phyloP scores from a whole-genome alignment of 2,113 vertebrate genomes.

The Ramphastos sulfuratus region DNA sequence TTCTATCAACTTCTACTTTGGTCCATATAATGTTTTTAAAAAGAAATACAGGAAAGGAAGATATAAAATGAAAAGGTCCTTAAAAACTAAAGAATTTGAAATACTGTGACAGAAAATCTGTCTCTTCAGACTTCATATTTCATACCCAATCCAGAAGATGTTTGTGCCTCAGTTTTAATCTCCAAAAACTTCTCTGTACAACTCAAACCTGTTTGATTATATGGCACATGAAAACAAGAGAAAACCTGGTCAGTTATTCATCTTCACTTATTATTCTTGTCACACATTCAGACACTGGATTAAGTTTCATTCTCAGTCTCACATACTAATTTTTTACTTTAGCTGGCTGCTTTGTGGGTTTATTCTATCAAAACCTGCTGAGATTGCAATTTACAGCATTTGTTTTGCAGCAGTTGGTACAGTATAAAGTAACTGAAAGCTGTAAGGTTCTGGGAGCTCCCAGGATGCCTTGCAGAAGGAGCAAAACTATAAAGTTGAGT shows the following conservation, averaged over 20 bases:
- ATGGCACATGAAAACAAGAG: background rate
- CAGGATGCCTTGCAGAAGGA: background rate
- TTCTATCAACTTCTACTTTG: background rate
- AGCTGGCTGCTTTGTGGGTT: background rate
- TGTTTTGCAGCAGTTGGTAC: background rate
- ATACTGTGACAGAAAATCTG: background rate
- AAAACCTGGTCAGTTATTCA: background rate
- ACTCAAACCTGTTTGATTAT: background rate
- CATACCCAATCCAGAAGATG: background rate
- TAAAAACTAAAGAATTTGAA: background rate
- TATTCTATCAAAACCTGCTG: background rate
- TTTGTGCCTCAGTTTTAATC: background rate
- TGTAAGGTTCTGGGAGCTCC: background rate
- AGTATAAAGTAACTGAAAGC: background rate
- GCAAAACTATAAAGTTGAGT: background rate
- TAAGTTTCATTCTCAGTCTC: background rate
- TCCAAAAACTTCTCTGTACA: background rate
- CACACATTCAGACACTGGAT: background rate
- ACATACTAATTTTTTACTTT: background rate
- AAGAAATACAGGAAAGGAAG: background rate
- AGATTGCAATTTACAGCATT: background rate
- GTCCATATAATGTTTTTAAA: background rate
- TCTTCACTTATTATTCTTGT: background rate
- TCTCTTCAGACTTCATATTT: background rate
- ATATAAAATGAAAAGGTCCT: background rate